A percentile compares a stretch with the other conserved stretches of the same genome.
Conservation (phyloP, 2,888 invertebrate genomes). For the Lepidochrysops patricia region DNA sequence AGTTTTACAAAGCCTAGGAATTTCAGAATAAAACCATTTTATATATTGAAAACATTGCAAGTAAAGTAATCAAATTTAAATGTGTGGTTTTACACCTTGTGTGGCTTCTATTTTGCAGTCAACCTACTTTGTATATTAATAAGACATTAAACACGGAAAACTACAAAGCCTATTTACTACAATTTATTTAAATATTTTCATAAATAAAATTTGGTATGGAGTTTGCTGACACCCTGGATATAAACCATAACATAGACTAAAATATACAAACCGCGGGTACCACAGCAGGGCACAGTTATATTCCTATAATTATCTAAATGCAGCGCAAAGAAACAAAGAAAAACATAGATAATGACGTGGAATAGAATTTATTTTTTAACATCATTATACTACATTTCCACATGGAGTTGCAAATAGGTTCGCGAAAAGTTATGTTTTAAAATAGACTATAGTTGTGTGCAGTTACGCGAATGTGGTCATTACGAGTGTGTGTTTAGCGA, state of each 20-base stretch:
- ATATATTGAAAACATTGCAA: too few relatives aligned
- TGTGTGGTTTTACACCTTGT: neutral
- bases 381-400: constrained; percentile 3
- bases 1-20: too few relatives aligned
- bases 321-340: neutral
- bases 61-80: neutral
- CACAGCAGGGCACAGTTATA: too few relatives aligned
- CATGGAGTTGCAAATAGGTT: neutral
- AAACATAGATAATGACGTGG: neutral
- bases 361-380: neutral
- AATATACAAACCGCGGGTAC: too few relatives aligned
- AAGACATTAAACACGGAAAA: too few relatives aligned
- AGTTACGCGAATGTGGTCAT: constrained; percentile 40
- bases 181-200: too few relatives aligned
- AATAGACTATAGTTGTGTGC: neutral
- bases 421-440: constrained; percentile 7
- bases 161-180: too few relatives aligned
- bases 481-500: constrained; percentile 60
- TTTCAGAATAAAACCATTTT: too few relatives aligned
- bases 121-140: neutral
- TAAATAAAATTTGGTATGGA: too few relatives aligned
- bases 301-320: too few relatives aligned
- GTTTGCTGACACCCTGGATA: too few relatives aligned
- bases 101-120: neutral
- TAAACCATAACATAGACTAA: too few relatives aligned